Base-by-base conservation (phyloP, 2,888 invertebrate genomes). In the Eremobia ochroleuca region DNA sequence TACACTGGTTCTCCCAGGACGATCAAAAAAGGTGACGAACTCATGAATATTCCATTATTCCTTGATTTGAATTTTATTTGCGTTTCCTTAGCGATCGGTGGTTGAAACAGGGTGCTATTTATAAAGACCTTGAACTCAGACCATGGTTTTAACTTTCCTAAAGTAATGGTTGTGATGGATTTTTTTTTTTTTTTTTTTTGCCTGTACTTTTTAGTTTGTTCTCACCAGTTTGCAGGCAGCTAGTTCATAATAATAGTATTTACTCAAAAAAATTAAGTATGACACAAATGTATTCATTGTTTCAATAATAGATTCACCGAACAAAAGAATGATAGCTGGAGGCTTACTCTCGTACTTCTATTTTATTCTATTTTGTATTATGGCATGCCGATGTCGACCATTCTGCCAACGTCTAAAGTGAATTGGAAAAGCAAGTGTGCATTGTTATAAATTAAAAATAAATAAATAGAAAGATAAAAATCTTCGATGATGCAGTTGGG, bases 21-120 rank as follows among this genome's bases (percentile, higher is more conserved):
- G 77, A 87, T 78, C 76, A 69, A 66, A 77, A 81, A 73, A 85
- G 75, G 85, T 85, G 87, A 64, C 76, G 85, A 62, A 8, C 66
- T 82, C 70, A 82, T 86, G 68, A 86, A 86, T 82, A 82, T 82
- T 85, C 86, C 52, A 86, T 82, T 85, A 76, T 59, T 68, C 67
- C 70, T 68, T 72, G 59, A 82, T 82, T 86, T 86, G 71, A 76
- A 82, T 82, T 82, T 72, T 72, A 72, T 86, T 82, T 68, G n/a
- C 83, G 71, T 76, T 86, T 76, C 55, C 64, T 85, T 58, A 49
- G 46, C 70, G 34, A 55, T 82, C 55, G 52, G 37, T 9, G 13
- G 25, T 4, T 70, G 25, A 52, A 76, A 82, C 43, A 76, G 46
- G 25, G 21, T 59, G 43, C 21, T 61, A 64, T 82, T 82, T 59